phyloP scores from a whole-genome alignment of 2,113 vertebrate genomes.

The Larimichthys polyactis region DNA sequence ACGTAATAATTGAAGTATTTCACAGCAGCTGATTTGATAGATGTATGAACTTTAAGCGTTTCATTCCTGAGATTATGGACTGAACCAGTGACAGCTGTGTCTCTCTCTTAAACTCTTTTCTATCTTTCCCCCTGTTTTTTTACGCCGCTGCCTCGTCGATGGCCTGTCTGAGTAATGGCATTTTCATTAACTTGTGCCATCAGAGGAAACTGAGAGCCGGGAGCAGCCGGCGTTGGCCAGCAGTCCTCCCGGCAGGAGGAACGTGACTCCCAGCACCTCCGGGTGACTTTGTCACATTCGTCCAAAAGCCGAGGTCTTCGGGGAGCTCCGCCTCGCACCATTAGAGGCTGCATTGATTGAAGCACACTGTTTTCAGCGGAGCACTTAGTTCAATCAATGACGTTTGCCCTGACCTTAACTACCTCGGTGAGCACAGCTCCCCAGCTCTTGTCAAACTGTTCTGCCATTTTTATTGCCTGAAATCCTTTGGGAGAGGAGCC shows the following conservation, averaged over 20 bases:
- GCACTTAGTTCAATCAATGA: constrained; percentile 78
- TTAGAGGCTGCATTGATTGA: constrained; percentile 73
- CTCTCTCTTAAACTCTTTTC: constrained; percentile 1
- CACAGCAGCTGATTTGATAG: background rate
- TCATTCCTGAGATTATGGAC: background rate
- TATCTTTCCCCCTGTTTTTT: background rate
- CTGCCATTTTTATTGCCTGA: constrained; percentile 50
- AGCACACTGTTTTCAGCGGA: constrained; percentile 58
- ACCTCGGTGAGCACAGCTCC: constrained; percentile 45
- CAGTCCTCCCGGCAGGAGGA: background rate
- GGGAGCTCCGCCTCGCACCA: constrained; percentile 58
- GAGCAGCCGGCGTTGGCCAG: constrained; percentile 21
- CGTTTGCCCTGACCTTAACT: constrained; percentile 66
- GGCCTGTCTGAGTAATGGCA: constrained; percentile 33
- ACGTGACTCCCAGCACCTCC: constrained; percentile 34
- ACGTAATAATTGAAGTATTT: background rate
- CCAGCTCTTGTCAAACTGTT: constrained; percentile 43
- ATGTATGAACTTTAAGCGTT: background rate
- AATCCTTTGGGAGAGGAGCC: constrained; percentile 18
- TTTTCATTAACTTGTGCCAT: constrained; percentile 59
- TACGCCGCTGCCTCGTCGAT: constrained; percentile 2
- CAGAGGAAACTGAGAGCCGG: background rate
- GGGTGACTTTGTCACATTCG: constrained; percentile 56
- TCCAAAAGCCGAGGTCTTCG: constrained; percentile 32
- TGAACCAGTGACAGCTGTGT: background rate